phyloP scores from a whole-genome alignment of 1,140 invertebrate species.

The Microplitis demolitor region DNA sequence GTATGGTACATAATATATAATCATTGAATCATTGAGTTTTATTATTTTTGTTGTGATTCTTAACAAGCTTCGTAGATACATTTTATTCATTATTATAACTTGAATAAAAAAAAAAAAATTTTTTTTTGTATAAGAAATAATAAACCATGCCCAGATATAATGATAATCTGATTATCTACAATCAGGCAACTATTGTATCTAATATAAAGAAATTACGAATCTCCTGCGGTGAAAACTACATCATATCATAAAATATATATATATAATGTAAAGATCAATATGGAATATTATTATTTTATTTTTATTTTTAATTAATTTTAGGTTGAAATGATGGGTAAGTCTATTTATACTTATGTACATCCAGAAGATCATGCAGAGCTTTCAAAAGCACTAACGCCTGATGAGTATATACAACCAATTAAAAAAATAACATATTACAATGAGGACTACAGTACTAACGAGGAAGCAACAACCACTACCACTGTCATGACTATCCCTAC shows the following conservation, averaged over 20 bases:
- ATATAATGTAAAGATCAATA: not conserved
- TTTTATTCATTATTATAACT: too few species aligned
- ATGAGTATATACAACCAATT: slow-evolving; percentile 47
- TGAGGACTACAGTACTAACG: slow-evolving; percentile 53
- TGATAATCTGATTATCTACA: slow-evolving; percentile 37
- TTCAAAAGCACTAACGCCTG: slow-evolving; percentile 69
- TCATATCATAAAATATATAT: slow-evolving; percentile 11
- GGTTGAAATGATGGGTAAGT: slow-evolving; percentile 85
- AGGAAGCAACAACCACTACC: slow-evolving; percentile 46
- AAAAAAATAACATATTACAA: slow-evolving; percentile 51
- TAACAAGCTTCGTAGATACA: too few species aligned
- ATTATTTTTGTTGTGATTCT: too few species aligned
- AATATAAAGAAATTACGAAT: slow-evolving; percentile 38
- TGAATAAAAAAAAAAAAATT: too few species aligned
- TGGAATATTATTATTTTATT: not conserved
- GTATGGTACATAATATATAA: too few species aligned
- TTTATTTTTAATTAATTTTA: slow-evolving; percentile 50
- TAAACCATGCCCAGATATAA: not conserved
- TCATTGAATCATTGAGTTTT: too few species aligned
- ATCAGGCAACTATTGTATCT: slow-evolving; percentile 52
- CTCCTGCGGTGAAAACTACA: slow-evolving; percentile 50
- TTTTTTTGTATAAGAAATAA: too few species aligned
- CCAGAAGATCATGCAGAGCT: slow-evolving; percentile 77
- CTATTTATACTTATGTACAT: slow-evolving; percentile 77
- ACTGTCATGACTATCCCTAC: too few species aligned